phyloP scores from a whole-genome alignment of 2,888 invertebrate species.

The Hydrotaea diabolus region DNA sequence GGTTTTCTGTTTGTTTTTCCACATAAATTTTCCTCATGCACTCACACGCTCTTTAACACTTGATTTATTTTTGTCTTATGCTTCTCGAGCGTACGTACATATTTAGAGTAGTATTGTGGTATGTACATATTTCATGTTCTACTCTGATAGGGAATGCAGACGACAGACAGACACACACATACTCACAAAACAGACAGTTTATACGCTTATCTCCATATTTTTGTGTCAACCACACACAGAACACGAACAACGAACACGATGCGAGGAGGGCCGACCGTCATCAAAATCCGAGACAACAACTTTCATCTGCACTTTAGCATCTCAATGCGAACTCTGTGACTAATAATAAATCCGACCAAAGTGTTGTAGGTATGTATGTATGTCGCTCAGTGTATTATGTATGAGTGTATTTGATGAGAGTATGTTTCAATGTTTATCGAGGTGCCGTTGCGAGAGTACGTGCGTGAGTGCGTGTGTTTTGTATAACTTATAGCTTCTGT shows the following conservation, averaged over 20 bases:
- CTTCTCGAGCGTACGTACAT: not conserved
- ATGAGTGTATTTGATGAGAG: not conserved
- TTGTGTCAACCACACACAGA: constrained; percentile 19
- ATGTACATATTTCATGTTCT: constrained; percentile 36
- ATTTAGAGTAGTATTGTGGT: not conserved
- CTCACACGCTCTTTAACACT: constrained; percentile 4
- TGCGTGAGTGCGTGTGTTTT: not conserved
- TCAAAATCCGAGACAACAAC: constrained; percentile 20
- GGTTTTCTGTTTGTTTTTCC: not conserved
- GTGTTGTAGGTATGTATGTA: not conserved
- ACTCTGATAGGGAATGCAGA: not conserved
- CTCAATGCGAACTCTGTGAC: not conserved
- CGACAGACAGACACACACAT: not conserved
- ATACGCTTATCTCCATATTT: constrained; percentile 38
- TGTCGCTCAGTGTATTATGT: too few relatives aligned
- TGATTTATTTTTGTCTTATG: constrained; percentile 29
- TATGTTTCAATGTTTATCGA: not conserved
- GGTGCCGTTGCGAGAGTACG: not conserved
- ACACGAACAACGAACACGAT: not conserved
- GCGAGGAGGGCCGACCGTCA: not conserved
- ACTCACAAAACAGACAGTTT: constrained; percentile 37
- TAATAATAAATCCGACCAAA: not conserved
- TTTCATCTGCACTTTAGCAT: not conserved
- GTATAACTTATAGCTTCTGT: not conserved
- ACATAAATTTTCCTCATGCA: not conserved